Evolutionary conservation across 1,140 invertebrate species (phyloP), one percentile per base, ranked within the genome.

Genomic region (Akabosia matsudoensis): DNA sequence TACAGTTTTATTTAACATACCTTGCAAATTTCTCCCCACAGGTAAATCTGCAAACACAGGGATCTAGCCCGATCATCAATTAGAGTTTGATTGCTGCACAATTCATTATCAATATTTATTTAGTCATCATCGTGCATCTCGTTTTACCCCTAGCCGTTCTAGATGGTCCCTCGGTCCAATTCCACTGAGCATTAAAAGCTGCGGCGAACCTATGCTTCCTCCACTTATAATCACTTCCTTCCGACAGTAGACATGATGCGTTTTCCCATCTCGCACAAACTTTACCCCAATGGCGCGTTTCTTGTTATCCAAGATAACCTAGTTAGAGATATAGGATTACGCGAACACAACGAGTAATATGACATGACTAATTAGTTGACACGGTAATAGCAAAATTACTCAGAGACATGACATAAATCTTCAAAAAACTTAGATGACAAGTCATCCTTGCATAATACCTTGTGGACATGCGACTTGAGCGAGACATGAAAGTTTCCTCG

Each of bases 171-270:
- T 80, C 1, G 90, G 91, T 28, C 92, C 92, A 45, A 93, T 88
- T 18, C 92, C 92, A 26, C 90, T 92, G 0, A 92, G 81, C 88
- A 92, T 90, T 7, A 93, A 80, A 16, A 93, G 79, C 81, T 90
- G 87, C 0, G 91, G 90, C 54, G 88, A 79, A n/a, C 82, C 84
- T 0, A 84, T 31, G 14, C 82, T 78, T 28, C 83, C 84, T 3
- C 82, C 82, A 22, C 83, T 84, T 7, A 85, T 10, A 13, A 85
- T 83, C 0, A 85, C 75, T 78, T 85, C 84, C 72, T 82, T 83
- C 16, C 37, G 56, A 0, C 88, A 89, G 22, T 83, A 83, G 0
- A 85, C 87, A 28, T 82, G 83, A 71, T 84, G 81, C 4, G 77
- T 84, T 78, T 76, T 79, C 26, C 82, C 83, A 26, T 84, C 79